phyloP scores from a whole-genome alignment of 64 coral and sea anemone genomes.

The Actinia tenebrosa region DNA sequence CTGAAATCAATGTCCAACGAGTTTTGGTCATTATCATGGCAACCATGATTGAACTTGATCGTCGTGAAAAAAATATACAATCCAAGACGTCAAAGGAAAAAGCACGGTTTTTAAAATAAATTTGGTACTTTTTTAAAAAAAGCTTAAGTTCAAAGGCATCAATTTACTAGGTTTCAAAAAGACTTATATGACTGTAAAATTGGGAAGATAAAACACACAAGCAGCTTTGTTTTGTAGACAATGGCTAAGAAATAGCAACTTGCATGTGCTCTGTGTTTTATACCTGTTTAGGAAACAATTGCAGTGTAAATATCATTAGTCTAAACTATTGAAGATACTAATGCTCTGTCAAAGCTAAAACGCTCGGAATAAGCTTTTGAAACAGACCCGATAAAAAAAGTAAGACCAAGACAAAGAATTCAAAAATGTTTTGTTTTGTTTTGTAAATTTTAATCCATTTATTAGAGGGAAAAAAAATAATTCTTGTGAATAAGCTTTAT shows the following conservation, averaged over 20 bases:
- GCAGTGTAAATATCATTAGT: constrained; percentile 6
- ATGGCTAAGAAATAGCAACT: background rate
- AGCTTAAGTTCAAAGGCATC: no score
- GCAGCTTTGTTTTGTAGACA: background rate
- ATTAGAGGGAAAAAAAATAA: no score
- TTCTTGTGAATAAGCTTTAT: no score
- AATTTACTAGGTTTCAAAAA: no score
- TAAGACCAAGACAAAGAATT: no score
- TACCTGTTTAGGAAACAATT: background rate
- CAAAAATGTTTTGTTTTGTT: no score
- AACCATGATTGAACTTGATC: background rate
- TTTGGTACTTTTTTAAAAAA: no score
- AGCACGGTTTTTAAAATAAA: no score
- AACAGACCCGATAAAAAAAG: background rate
- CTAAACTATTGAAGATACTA: background rate
- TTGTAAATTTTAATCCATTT: no score
- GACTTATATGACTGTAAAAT: background rate
- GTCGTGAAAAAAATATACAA: no score
- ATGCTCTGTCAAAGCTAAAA: background rate
- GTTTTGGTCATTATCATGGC: background rate
- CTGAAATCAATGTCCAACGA: background rate
- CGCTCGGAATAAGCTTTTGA: background rate
- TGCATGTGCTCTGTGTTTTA: background rate
- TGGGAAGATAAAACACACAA: background rate
- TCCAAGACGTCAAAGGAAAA: no score